phyloP scores from a whole-genome alignment of 2,797 vertebrate species.

The Rhinatrema bivittatum region DNA sequence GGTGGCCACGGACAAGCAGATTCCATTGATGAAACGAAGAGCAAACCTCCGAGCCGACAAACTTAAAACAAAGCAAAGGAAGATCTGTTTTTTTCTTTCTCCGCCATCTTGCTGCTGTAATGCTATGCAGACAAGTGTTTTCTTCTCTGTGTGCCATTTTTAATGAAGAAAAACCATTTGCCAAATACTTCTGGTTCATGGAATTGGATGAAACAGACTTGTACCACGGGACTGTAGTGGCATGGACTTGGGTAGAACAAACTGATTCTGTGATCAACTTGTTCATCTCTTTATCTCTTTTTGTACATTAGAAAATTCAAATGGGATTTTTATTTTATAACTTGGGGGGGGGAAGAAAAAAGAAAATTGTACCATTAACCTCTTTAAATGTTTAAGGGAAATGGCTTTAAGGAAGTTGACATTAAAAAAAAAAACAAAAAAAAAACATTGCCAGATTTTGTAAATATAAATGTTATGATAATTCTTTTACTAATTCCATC shows the following conservation, averaged over 20 bases:
- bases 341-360: too few relatives aligned
- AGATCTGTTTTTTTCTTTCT: conserved; percentile 68
- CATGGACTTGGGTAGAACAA: conserved; percentile 61
- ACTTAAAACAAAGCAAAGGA: conserved; percentile 55
- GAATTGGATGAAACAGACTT: conserved; percentile 54
- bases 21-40: conserved; percentile 37
- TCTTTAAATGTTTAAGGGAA: conserved; percentile 85
- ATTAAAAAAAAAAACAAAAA: too few relatives aligned
- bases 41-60: conserved; percentile 40
- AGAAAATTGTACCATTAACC: conserved; percentile 79
- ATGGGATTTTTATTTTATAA: conserved; percentile 98
- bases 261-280: conserved; percentile 75
- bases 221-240: conserved; percentile 55
- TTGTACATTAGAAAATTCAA: conserved; percentile 94
- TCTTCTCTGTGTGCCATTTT: conserved; percentile 69
- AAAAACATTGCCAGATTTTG: conserved; percentile 87
- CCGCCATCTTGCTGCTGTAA: conserved; percentile 79
- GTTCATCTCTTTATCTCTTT: conserved; percentile 97
- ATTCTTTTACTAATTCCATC: conserved; percentile 78
- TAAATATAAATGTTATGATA: conserved; percentile 86
- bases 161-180: conserved; percentile 75
- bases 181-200: conserved; percentile 74
- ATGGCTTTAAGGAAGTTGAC: conserved; percentile 95
- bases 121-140: conserved; percentile 89
- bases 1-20: conserved; percentile 40